phyloP scores from a whole-genome alignment of 2,113 vertebrate species.

The Melospiza melodia region DNA sequence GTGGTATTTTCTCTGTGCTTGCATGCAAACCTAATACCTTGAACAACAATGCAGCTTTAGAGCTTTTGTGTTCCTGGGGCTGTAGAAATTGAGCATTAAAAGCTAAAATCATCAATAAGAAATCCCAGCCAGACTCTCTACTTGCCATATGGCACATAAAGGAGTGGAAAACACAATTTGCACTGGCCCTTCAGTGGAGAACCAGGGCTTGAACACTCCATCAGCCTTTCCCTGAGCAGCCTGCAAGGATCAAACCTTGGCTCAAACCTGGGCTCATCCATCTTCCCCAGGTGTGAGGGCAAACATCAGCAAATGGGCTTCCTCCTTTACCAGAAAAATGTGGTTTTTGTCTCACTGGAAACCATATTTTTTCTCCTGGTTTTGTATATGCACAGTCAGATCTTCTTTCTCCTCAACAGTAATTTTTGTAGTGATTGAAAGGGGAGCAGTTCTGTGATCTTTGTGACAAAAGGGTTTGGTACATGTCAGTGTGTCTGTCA shows the following conservation, averaged over 20 bases:
- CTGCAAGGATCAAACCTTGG: neutral
- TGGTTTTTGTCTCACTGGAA: neutral
- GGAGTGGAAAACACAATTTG: neutral
- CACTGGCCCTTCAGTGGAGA: neutral
- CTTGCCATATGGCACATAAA: neutral
- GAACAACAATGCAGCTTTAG: neutral
- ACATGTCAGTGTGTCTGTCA: neutral
- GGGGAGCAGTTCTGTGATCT: neutral
- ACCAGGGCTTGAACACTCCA: neutral
- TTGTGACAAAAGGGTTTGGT: neutral
- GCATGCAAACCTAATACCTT: neutral
- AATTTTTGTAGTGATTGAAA: neutral
- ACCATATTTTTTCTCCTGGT: neutral
- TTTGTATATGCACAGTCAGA: neutral
- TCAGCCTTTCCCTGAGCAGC: neutral
- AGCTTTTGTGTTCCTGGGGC: neutral
- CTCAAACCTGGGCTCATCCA: neutral
- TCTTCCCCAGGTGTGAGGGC: neutral
- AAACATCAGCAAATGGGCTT: neutral
- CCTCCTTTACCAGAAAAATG: neutral
- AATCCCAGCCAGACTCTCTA: neutral
- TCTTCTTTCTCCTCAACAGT: neutral
- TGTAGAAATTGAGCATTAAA: neutral
- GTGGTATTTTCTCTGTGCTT: neutral
- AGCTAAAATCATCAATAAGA: neutral